Percentiles rank a stretch among this genome's conserved stretches.
These are phyloP conservation scores for Gracilinanus agilis DNA, from an alignment of 2,113 vertebrate genomes.

Conservation along the genomic window DNA sequence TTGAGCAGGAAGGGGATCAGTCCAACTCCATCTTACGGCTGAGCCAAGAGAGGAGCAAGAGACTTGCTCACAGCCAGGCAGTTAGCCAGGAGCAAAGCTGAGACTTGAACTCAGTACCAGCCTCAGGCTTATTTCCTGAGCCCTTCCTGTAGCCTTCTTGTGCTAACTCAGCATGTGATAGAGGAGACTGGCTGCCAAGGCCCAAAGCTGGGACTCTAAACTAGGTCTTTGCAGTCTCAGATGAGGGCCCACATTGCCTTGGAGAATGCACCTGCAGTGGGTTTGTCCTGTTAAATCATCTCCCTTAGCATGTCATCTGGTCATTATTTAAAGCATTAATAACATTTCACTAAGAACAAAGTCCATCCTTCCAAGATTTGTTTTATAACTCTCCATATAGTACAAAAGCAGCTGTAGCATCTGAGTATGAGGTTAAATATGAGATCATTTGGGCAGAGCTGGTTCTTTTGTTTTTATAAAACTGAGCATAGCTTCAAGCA, in stretches of 20 bases:
- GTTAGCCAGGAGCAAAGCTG: background rate
- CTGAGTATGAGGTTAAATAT: conserved; percentile 27
- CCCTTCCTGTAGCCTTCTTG: background rate
- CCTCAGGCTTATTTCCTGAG: background rate
- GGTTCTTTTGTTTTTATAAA: conserved; percentile 34
- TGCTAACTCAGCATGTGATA: background rate
- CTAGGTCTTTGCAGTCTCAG: background rate
- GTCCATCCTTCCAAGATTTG: conserved; percentile 21
- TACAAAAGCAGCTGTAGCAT: conserved; percentile 13
- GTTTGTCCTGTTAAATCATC: background rate
- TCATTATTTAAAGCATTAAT: conserved; percentile 28
- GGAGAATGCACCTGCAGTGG: background rate
- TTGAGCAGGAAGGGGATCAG: background rate
- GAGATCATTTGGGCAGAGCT: background rate
- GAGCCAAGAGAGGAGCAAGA: background rate
- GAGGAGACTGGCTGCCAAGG: background rate
- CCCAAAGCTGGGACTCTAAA: background rate
- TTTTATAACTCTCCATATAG: conserved; percentile 26
- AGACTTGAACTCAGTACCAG: background rate
- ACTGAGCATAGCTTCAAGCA: conserved; percentile 37
- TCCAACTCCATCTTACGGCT: background rate
- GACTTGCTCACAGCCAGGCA: background rate
- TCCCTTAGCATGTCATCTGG: conserved; percentile 7
- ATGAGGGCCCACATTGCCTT: background rate
- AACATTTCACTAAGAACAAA: conserved; percentile 34